A percentile compares a stretch with the other conserved stretches of the same genome.
phyloP scores from a whole-genome alignment of 2,888 invertebrate genomes.

The Agrochola lychnidis region DNA sequence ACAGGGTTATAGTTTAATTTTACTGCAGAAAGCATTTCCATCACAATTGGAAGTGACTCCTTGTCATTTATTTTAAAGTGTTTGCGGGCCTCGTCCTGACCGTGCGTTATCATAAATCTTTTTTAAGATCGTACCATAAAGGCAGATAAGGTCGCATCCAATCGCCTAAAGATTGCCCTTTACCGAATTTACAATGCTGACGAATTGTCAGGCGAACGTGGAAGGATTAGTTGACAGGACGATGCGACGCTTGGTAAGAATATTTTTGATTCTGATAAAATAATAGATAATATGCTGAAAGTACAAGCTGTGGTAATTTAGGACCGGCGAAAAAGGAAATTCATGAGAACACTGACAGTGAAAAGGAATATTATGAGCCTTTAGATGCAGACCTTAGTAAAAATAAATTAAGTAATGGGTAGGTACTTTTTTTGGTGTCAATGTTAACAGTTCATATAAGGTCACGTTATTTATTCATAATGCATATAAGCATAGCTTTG shows the following conservation, averaged over 20 bases:
- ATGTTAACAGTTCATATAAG: not conserved
- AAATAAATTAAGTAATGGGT: not conserved
- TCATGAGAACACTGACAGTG: not conserved
- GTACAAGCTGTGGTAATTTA: not conserved
- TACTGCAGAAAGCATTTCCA: constrained; percentile 91
- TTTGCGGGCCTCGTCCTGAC: constrained; percentile 85
- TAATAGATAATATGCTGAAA: not conserved
- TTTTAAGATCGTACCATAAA: constrained; percentile 90
- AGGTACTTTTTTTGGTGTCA: not conserved
- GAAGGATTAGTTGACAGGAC: constrained; percentile 69
- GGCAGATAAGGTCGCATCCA: constrained; percentile 89
- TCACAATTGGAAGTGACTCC: constrained; percentile 90
- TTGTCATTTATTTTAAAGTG: constrained; percentile 91
- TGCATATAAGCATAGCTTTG: constrained; percentile 18
- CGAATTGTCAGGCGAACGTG: constrained; percentile 82
- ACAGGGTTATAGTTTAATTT: constrained; percentile 90
- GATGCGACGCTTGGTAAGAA: constrained; percentile 64
- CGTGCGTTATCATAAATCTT: constrained; percentile 91
- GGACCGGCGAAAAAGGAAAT: not conserved
- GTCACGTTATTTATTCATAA: constrained; percentile 12
- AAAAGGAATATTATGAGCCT: not conserved
- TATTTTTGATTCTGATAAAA: constrained; percentile 7
- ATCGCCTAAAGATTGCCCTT: constrained; percentile 88
- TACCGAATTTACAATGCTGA: constrained; percentile 86
- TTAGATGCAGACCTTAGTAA: not conserved